Evolutionary conservation across 2,113 vertebrate genomes (phyloP), one percentile per base, ranked within the genome.

Genomic region (Equus quagga): DNA sequence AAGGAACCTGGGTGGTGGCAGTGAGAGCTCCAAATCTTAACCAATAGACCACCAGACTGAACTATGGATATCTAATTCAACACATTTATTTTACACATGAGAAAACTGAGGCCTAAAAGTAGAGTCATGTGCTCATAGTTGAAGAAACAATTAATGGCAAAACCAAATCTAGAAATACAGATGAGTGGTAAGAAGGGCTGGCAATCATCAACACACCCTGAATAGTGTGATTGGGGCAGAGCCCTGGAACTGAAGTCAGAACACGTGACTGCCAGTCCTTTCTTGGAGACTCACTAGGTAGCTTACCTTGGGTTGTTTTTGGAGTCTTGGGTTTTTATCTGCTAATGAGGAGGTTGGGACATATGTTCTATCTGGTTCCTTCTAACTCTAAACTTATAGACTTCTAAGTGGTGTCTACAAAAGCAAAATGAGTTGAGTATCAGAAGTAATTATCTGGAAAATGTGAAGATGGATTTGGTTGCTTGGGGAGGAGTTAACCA

Each of bases 401-500:
- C 78, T 44, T 93, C 36, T 84, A 89, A 97, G 64, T 23, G 41
- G 67, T 80, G 26, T 70, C 58, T 95, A 26, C 62, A 90, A 92
- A 87, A 89, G 95, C 44, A 72, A 70, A 85, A 72, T 80, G 51
- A 95, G 75, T 8, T 64, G 23, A 3, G 44, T 64, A 84, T 95
- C 81, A 65, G 75, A 87, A 94, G 28, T 31, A 81, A 44, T 95
- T 67, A 73, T 81, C 56, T 96, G 86, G 89, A 88, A 96, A 91
- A 73, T 94, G 31, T 67, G 72, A 84, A 49, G 85, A 46, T 81
- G 62, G 2, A 58, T 75, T 26, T 60, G 11, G 8, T 41, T 91
- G 58, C 89, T 51, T 80, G 33, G 54, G 51, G 46, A 91, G 31
- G 83, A 81, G 41, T 82, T 78, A 95, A 72, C 33, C 56, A 58